These are phyloP conservation scores for Aptenodytes patagonicus DNA, from an alignment of 2,113 vertebrate species.

Conservation along the genomic window DNA sequence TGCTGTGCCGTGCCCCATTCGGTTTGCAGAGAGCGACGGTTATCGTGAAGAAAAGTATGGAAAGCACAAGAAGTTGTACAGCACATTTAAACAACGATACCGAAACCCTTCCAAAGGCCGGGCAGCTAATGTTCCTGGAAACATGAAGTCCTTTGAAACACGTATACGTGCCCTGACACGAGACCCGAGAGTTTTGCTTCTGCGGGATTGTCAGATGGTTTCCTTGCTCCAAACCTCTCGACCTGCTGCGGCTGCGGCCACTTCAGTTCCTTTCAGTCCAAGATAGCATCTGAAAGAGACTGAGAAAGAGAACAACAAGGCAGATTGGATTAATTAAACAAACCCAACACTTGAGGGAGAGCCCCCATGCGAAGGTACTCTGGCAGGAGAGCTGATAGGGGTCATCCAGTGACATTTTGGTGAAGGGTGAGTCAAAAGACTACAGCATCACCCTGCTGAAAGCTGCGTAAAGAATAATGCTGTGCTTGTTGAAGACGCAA, in stretches of 20 bases:
- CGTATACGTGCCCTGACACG: fast-evolving
- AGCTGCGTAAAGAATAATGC: background rate
- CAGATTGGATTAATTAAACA: background rate
- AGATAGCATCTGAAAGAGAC: background rate
- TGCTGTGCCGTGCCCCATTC: background rate
- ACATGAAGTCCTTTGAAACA: background rate
- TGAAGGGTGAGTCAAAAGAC: background rate
- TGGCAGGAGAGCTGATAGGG: background rate
- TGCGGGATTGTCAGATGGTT: background rate
- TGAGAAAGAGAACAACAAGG: background rate
- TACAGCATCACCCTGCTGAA: background rate
- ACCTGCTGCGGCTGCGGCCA: background rate
- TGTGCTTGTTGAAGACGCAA: background rate
- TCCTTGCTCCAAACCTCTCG: background rate
- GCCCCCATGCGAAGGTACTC: background rate
- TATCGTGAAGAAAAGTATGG: background rate
- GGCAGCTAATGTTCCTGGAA: background rate
- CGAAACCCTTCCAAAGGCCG: background rate
- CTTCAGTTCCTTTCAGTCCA: background rate
- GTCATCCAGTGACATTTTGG: background rate
- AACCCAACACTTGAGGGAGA: background rate
- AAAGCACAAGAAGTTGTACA: background rate
- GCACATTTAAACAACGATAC: background rate
- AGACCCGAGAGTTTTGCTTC: background rate
- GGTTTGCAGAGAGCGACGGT: background rate